Evolutionary conservation across 2,888 invertebrate genomes (phyloP).

Genomic region (Papilio gigon): DNA sequence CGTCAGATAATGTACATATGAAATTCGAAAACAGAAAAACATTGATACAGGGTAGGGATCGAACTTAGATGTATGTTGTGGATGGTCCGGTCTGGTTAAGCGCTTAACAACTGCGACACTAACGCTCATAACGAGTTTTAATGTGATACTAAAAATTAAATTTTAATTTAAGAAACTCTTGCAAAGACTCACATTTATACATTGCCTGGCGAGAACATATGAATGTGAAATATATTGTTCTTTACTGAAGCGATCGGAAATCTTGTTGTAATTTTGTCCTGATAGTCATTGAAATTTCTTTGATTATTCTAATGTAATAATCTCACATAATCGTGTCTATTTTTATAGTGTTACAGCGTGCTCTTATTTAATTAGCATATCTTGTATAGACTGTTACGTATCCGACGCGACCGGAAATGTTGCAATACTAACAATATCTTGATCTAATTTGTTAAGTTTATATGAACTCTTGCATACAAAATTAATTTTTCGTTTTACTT

Average conservation of each 20-base stretch:
- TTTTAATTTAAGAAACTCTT: too few relatives aligned
- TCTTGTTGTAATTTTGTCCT: neutral
- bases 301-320: neutral
- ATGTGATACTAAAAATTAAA: neutral
- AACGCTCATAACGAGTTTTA: too few relatives aligned
- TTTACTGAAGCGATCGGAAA: too few relatives aligned
- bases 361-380: constrained; percentile 5
- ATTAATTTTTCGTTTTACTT: neutral
- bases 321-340: neutral
- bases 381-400: constrained; percentile 6
- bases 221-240: too few relatives aligned
- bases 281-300: neutral
- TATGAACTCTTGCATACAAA: constrained; percentile 3
- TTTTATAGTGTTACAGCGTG: constrained; percentile 4
- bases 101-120: too few relatives aligned
- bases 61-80: too few relatives aligned
- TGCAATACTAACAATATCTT: constrained; percentile 10
- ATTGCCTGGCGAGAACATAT: too few relatives aligned
- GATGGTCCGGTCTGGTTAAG: too few relatives aligned
- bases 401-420: constrained; percentile 12
- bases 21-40: too few relatives aligned
- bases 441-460: neutral
- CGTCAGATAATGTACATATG: too few relatives aligned
- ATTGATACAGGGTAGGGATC: too few relatives aligned
- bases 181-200: too few relatives aligned